Percentiles rank a stretch among this genome's conserved stretches.
Evolutionary conservation across 2,797 vertebrate genomes (phyloP).

Genomic region (Channa striata): DNA sequence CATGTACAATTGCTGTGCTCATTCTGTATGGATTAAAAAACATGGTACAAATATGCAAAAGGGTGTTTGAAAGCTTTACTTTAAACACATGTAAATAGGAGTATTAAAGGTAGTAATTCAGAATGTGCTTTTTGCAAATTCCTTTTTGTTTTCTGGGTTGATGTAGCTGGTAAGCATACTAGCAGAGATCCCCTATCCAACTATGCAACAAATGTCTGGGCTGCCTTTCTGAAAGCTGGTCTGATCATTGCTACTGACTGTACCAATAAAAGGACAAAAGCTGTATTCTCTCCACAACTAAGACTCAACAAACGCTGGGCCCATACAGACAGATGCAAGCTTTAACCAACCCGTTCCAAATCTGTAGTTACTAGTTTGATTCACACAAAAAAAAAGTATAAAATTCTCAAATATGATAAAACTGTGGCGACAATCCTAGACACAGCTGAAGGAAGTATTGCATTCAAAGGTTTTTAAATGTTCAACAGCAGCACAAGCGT

Average conservation of each 20-base stretch:
- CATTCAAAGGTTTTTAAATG: constrained; percentile 43
- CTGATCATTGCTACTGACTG: constrained; percentile 83
- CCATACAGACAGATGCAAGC: constrained; percentile 31
- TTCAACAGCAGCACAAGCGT: constrained; percentile 59
- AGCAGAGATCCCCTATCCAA: constrained; percentile 91
- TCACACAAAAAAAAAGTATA: constrained; percentile 19
- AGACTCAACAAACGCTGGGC: constrained; percentile 30
- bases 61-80: constrained; percentile 99
- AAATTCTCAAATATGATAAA: constrained; percentile 33
- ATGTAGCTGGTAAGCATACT: constrained; percentile 86
- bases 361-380: constrained; percentile 23
- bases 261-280: constrained; percentile 64
- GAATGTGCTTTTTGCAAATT: constrained; percentile 92
- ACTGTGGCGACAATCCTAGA: constrained; percentile 80
- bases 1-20: constrained; percentile 87
- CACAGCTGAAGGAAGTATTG: constrained; percentile 14
- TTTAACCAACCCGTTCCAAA: constrained; percentile 44
- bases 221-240: constrained; percentile 87
- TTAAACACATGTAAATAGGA: constrained; percentile 97
- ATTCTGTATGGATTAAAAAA: constrained; percentile 88
- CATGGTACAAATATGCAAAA: constrained; percentile 99
- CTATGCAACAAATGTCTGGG: constrained; percentile 96
- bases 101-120: constrained; percentile 84
- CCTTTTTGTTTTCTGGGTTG: constrained; percentile 79
- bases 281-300: constrained; percentile 91